phyloP scores from a whole-genome alignment of 2,888 invertebrate genomes.

The Parthenolecanium corni region DNA sequence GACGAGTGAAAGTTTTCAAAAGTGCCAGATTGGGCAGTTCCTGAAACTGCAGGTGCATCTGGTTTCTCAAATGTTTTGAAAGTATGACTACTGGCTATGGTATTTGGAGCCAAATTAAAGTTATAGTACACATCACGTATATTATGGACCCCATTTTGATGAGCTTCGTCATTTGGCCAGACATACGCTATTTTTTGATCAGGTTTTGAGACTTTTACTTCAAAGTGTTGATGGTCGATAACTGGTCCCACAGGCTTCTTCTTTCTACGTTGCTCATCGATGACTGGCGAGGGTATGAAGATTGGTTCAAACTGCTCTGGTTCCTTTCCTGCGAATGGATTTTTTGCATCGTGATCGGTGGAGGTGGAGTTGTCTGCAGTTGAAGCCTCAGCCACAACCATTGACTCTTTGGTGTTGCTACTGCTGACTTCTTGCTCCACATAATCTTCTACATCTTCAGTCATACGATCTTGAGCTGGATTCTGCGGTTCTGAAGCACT shows the following conservation, averaged over 20 bases:
- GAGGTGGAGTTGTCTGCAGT: slow-evolving; percentile 37
- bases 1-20: not conserved
- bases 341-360: slow-evolving; percentile 35
- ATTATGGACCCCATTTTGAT: not conserved
- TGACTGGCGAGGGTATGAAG: slow-evolving; percentile 66
- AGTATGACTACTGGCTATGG: not conserved
- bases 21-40: not conserved
- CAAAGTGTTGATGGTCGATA: too few relatives aligned
- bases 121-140: not conserved
- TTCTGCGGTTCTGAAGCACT: slow-evolving; percentile 39
- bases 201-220: slow-evolving; percentile 12
- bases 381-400: too few relatives aligned
- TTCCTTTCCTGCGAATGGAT: slow-evolving; percentile 41
- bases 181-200: slow-evolving; percentile 17
- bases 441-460: slow-evolving; percentile 43
- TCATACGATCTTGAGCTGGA: slow-evolving; percentile 46
- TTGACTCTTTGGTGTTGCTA: not conserved
- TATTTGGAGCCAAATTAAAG: slow-evolving; percentile 1
- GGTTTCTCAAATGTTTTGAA: slow-evolving; percentile 3
- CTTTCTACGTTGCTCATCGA: slow-evolving; percentile 43
- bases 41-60: not conserved
- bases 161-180: slow-evolving; percentile 8
- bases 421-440: slow-evolving; percentile 35
- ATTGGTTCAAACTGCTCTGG: slow-evolving; percentile 63
- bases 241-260: slow-evolving; percentile 31